Conservation (phyloP, 1,140 invertebrate species). For the Charaxes varanes region DNA sequence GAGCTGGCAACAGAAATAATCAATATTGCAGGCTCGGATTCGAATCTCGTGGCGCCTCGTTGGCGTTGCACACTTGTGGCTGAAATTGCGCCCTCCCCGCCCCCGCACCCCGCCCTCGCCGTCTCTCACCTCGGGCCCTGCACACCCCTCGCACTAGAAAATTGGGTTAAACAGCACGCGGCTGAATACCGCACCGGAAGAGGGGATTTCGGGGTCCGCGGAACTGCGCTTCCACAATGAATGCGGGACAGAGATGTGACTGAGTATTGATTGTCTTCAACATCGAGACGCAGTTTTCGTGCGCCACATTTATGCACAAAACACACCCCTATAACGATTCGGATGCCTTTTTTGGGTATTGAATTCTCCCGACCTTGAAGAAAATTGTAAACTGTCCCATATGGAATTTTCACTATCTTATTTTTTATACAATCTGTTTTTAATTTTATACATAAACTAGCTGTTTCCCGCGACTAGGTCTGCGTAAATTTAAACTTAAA, state of each 20-base stretch:
- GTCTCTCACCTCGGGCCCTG: constrained; percentile 42
- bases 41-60: constrained; percentile 57
- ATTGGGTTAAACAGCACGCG: constrained; percentile 71
- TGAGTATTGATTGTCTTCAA: constrained; percentile 69
- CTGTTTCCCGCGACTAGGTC: too few relatives aligned
- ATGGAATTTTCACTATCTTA: too few relatives aligned
- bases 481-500: too few relatives aligned
- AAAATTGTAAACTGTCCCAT: too few relatives aligned
- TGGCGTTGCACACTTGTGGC: constrained; percentile 64
- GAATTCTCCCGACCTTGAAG: constrained; percentile 2
- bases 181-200: constrained; percentile 61
- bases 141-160: constrained; percentile 63
- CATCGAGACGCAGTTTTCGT: constrained; percentile 43
- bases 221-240: constrained; percentile 65
- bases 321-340: constrained; percentile 21
- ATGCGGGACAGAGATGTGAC: constrained; percentile 67
- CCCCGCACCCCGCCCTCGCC: constrained; percentile 20
- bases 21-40: constrained; percentile 68
- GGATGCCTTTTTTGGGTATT: too few relatives aligned
- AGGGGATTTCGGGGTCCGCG: constrained; percentile 66
- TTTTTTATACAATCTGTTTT: too few relatives aligned
- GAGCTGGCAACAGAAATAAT: constrained; percentile 54
- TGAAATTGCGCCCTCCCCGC: constrained; percentile 50
- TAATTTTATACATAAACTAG: too few relatives aligned
- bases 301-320: constrained; percentile 38